Base-by-base conservation (phyloP, 1,140 invertebrate species). In the Steinernema feltiae region DNA sequence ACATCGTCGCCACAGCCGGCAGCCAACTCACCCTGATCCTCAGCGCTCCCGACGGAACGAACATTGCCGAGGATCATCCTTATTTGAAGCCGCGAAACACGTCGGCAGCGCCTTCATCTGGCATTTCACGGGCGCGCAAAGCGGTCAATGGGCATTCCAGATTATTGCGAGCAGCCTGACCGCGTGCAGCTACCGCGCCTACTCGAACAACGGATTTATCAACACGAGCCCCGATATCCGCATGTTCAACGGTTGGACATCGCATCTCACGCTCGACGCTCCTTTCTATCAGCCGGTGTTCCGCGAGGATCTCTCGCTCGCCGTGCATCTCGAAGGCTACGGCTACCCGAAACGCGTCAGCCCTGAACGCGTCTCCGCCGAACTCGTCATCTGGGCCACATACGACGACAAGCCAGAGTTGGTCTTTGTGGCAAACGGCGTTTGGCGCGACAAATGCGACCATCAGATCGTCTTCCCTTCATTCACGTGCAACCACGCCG, bases 391-490 rank as follows among this genome's bases (percentile, higher is more conserved):
- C 46, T 81, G 75, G 69, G 79, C 79, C 31, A 41, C 71, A 7
- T 29, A 78, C 17, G 32, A 81, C 32, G 48, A 73, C 53, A 17
- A 48, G 30, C 72, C 74, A 70, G 72, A 69, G 12, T 71, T 78
- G 35, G 71, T 80, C 31, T 80, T 77, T 21, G 76, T 75, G 21
- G 71, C 76, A 1, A 81, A 82, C 70, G 80, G 80, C 35, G 71
- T 81, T 30, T 81, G 74, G 73, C 70, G 80, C 48, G 79, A 81
- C 30, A 77, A 35, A 30, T 81, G 80, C 69, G 30, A 30, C 21
- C 80, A 74, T 71, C 48, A 81, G 27, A 76, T 81, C 71, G 81
- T 76, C 69, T 81, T 81, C 75, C 69, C 76, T n/a, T 46, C 76
- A 27, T 80, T 81, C 76, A 31, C 24, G 1, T 81, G 80, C 74